Base-by-base conservation (phyloP, 2,113 vertebrate genomes). In the Plectropomus leopardus region DNA sequence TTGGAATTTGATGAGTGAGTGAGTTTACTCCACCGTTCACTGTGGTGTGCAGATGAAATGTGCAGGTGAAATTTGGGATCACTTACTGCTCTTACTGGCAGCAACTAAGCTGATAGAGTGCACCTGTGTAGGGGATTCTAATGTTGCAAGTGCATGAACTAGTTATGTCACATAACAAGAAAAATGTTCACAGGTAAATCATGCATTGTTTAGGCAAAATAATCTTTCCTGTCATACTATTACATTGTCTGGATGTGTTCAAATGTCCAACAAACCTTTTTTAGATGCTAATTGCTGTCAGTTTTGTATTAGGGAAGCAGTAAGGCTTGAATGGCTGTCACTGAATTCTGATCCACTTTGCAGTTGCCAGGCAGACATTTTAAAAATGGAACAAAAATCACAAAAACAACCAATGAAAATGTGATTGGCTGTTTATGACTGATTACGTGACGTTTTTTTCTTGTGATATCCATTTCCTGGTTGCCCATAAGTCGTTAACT, bases 281-380 rank as follows among this genome's bases (percentile, higher is more conserved):
- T 34, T 79, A 55, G 16, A 70, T 36, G 17, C 7, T 42, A 60
- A 66, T 72, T 36, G 32, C 7, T 32, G n/a, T 71, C 23, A 30
- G 3, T 26, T 72, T 51, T 4, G 4, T 47, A 66, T 36, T 14
- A 9, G 17, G 9, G 3, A 26, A 24, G 21, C 26, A 14, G 7
- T 21, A 67, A 48, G 47, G 6, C n/a, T 44, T 32, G 0, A 21
- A 16, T 24, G 32, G 17, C 28, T 71, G 26, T 24, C 60, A 65
- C 66, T 7, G 5, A 47, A 80, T 67, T 55, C 47, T 21, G 45
- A 61, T 54, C 34, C 45, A 26, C 66, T 72, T 53, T 68, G 30
- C 45, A 53, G 10, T 8, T 36, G 4, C 4, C 53, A 44, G 11
- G 7, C 21, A 65, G 69, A 63, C 16, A n/a, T 72, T 57, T 57